Percentiles rank a stretch among this genome's conserved stretches.
phyloP scores from a whole-genome alignment of 2,888 invertebrate species.

The Zootermopsis nevadensis region DNA sequence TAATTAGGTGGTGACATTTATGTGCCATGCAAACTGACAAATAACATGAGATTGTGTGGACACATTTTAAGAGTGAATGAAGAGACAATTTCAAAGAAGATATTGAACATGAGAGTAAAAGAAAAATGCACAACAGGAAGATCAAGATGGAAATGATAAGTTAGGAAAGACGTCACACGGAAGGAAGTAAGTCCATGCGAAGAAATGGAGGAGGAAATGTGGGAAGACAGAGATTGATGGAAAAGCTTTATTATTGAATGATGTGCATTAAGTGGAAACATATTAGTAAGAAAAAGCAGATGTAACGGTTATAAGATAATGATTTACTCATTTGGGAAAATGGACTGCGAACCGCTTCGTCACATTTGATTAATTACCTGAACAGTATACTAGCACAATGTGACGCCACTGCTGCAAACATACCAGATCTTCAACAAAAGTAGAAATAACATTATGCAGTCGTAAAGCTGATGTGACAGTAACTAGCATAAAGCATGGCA shows the following conservation, averaged over 20 bases:
- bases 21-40: background rate
- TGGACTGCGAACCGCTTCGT: background rate
- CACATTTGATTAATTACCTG: background rate
- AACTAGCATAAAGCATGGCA: no score
- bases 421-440: conserved; percentile 27
- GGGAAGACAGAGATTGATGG: background rate
- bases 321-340: no score
- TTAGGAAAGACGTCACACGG: no score
- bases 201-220: no score
- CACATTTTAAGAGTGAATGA: no score
- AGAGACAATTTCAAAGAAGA: no score
- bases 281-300: background rate
- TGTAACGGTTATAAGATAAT: background rate
- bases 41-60: background rate
- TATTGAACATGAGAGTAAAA: no score
- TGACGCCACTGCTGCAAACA: conserved; percentile 13
- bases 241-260: background rate
- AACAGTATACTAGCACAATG: conserved; percentile 22
- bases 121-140: no score
- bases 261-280: background rate
- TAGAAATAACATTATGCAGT: background rate
- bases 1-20: background rate
- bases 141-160: no score
- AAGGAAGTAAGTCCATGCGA: no score
- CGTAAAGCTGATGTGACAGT: background rate